Conservation (phyloP, 2,113 vertebrate genomes). For the Pyrgilauda ruficollis region DNA sequence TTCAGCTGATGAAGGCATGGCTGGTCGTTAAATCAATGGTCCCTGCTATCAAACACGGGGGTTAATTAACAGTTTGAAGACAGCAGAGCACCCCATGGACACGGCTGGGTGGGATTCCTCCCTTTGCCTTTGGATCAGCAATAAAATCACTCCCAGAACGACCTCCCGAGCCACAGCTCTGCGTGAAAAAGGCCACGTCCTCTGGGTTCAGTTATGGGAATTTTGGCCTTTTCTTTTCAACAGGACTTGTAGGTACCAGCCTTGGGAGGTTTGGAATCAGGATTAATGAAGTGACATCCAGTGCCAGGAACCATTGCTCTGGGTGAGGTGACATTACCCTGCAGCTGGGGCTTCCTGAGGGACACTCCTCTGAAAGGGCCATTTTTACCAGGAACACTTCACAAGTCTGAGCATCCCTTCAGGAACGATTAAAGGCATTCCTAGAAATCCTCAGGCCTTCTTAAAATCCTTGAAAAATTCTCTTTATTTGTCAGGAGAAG, state of each 20-base stretch:
- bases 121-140: conserved; percentile 11
- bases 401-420: background rate
- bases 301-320: accelerated
- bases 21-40: background rate
- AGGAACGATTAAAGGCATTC: background rate
- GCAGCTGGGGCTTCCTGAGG: background rate
- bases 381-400: accelerated
- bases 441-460: background rate
- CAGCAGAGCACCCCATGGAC: background rate
- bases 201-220: background rate
- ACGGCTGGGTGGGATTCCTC: background rate
- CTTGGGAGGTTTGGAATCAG: background rate
- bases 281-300: background rate
- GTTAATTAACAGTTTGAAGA: conserved; percentile 2
- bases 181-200: accelerated
- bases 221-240: background rate
- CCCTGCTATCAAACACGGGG: background rate
- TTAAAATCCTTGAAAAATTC: background rate
- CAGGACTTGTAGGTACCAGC: background rate
- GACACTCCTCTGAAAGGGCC: background rate
- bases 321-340: background rate
- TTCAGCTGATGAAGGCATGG: background rate
- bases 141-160: background rate
- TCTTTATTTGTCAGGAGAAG: background rate
- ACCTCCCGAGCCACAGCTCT: background rate